Conservation (phyloP, 2,888 invertebrate species). For the Lissonota sp. region DNA sequence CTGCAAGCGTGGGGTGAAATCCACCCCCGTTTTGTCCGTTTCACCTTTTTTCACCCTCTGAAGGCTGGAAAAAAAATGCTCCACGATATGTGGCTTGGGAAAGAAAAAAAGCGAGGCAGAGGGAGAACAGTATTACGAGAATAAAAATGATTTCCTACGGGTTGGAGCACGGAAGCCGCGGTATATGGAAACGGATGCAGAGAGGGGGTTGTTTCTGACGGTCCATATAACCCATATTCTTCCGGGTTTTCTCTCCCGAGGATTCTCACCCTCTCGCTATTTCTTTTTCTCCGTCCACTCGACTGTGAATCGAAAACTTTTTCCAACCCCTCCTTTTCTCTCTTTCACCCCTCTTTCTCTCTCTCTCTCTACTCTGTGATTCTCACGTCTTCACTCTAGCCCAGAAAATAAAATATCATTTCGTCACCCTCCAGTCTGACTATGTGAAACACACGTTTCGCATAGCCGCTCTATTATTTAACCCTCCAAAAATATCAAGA, state of each 20-base stretch:
- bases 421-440: not conserved
- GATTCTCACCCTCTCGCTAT: not conserved
- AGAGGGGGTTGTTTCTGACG: constrained; percentile 54
- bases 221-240: constrained; percentile 46
- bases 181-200: constrained; percentile 45
- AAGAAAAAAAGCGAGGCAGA: constrained; percentile 4
- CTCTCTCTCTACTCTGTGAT: constrained; percentile 19
- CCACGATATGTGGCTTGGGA: constrained; percentile 50
- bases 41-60: constrained; percentile 30
- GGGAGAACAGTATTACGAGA: constrained; percentile 53
- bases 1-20: constrained; percentile 30
- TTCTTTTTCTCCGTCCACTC: constrained; percentile 21
- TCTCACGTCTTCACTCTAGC: constrained; percentile 27
- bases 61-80: constrained; percentile 36
- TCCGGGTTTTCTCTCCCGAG: constrained; percentile 39
- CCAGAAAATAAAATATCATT: constrained; percentile 52
- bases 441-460: not conserved
- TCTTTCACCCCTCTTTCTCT: not conserved
- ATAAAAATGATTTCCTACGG: constrained; percentile 59
- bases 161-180: constrained; percentile 40
- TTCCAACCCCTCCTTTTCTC: constrained; percentile 16
- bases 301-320: constrained; percentile 54
- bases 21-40: constrained; percentile 35
- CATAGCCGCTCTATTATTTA: constrained; percentile 53
- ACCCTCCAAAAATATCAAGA: constrained; percentile 64